These are phyloP conservation scores for Apocrypta bakeri DNA, from an alignment of 1,140 invertebrate species.

Conservation along the genomic window DNA sequence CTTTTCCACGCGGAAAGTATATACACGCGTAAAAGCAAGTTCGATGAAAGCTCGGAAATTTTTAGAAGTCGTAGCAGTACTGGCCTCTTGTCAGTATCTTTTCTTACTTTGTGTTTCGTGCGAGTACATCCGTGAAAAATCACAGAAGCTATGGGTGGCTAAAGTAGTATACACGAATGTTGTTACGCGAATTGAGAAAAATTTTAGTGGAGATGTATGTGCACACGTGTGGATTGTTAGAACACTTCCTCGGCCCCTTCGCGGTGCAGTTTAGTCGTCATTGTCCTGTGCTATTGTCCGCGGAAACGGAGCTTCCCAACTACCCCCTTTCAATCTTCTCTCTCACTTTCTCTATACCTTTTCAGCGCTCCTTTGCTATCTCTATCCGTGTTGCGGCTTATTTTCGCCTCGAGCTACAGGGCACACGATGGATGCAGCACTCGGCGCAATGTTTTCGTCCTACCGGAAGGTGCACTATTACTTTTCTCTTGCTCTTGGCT, in stretches of 20 bases:
- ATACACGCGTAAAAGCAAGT: neutral
- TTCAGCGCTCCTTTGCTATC: neutral
- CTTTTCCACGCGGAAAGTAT: neutral
- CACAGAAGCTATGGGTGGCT: neutral
- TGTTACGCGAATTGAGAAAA: neutral
- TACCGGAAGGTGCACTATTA: neutral
- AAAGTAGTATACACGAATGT: neutral
- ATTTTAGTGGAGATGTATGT: neutral
- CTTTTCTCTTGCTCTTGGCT: neutral
- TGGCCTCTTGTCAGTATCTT: neutral
- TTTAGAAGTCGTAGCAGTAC: neutral
- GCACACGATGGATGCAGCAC: constrained; percentile 41
- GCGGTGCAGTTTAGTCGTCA: constrained; percentile 27
- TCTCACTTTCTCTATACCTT: constrained; percentile 1
- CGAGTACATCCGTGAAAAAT: neutral
- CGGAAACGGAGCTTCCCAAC: constrained; percentile 5
- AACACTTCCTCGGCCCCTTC: constrained; percentile 25
- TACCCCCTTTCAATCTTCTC: neutral
- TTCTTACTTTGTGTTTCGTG: neutral
- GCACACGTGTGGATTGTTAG: constrained; percentile 22
- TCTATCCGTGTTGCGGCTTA: neutral
- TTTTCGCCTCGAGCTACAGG: constrained; percentile 26
- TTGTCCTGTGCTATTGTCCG: constrained; percentile 27
- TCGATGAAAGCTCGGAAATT: constrained; percentile 10
- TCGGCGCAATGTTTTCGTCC: constrained; percentile 5